Conservation (phyloP, 2,113 vertebrate species). For the Agelaius tricolor region DNA sequence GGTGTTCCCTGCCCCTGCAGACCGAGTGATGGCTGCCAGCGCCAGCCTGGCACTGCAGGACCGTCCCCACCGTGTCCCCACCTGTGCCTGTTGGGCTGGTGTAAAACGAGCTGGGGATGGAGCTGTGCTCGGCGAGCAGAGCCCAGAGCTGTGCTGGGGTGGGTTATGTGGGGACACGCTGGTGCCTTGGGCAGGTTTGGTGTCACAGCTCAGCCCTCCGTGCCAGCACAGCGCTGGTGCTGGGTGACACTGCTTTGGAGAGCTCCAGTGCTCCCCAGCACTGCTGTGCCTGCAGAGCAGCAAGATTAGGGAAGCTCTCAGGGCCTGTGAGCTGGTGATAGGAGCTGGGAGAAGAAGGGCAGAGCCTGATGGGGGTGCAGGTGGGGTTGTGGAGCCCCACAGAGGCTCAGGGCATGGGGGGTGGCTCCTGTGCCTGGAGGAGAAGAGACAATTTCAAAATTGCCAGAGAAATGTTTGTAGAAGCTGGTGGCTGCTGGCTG, state of each 20-base stretch:
- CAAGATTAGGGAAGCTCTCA: neutral
- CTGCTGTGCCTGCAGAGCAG: neutral
- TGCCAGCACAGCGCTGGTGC: fast-evolving
- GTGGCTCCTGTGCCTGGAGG: fast-evolving
- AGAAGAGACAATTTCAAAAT: neutral
- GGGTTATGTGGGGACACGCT: fast-evolving
- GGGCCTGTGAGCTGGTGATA: neutral
- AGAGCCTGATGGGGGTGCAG: fast-evolving
- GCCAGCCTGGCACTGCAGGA: neutral
- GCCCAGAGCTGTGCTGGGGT: fast-evolving
- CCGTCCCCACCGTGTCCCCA: neutral
- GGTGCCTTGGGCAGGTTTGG: neutral
- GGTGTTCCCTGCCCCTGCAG: neutral
- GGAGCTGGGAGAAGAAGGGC: neutral
- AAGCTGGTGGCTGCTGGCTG: neutral
- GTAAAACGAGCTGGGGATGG: fast-evolving
- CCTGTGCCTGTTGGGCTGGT: neutral
- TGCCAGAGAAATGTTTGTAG: neutral
- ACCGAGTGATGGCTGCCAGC: neutral
- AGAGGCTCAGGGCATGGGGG: neutral
- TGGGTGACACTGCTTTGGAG: neutral
- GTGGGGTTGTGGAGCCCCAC: neutral
- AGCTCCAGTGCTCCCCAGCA: fast-evolving
- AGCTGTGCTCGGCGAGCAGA: neutral
- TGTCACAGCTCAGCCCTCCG: neutral